phyloP scores from a whole-genome alignment of 1,140 invertebrate species.

The Drosophila kanapiae region DNA sequence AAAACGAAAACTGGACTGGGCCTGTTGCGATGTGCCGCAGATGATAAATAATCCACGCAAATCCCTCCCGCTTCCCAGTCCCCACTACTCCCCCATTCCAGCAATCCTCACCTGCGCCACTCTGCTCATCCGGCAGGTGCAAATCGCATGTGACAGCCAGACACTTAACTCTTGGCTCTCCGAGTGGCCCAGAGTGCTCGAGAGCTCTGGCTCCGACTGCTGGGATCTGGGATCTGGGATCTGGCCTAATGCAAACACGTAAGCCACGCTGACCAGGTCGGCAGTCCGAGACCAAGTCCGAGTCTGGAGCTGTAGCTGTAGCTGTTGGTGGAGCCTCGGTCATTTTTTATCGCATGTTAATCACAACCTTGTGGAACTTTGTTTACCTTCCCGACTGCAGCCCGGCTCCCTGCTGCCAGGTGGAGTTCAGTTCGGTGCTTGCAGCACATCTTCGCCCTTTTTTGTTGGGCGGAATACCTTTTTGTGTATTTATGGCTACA shows the following conservation, averaged over 20 bases:
- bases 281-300: constrained; percentile 20
- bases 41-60: constrained; percentile 84
- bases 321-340: constrained; percentile 44
- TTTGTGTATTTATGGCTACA: constrained; percentile 57
- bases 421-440: constrained; percentile 3
- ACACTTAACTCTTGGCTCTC: constrained; percentile 79
- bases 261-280: constrained; percentile 68
- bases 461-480: constrained; percentile 56
- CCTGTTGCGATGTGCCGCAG: constrained; percentile 60
- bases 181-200: constrained; percentile 54
- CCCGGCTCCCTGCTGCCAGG: constrained; percentile 29
- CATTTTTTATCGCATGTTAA: constrained; percentile 84
- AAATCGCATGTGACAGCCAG: constrained; percentile 83
- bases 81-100: constrained; percentile 6
- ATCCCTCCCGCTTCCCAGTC: constrained; percentile 33
- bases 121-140: constrained; percentile 80
- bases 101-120: constrained; percentile 49
- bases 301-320: constrained; percentile 23
- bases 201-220: constrained; percentile 26
- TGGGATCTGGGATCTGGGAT: constrained; percentile 17
- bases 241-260: constrained; percentile 74
- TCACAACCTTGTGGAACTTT: constrained; percentile 82
- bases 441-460: constrained; percentile 52
- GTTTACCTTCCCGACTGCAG: constrained; percentile 65
- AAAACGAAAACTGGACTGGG: constrained; percentile 67